phyloP scores from a whole-genome alignment of 1,140 invertebrate species.

The fruit fly (Drosophila melanogaster) region Release_6_plus_ISO1_MT NT_033779.5:15342001-15342500 shows the following conservation, averaged over 20 bases:
- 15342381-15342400: conserved; percentile 20
- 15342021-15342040: conserved; percentile 79
- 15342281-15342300: too few relatives aligned
- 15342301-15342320: too few relatives aligned
- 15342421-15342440: conserved; percentile 39
- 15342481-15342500: conserved; percentile 20
- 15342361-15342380: background rate
- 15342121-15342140: conserved; percentile 17
- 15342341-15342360: background rate
- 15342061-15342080: conserved; percentile 84
- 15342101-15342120: conserved; percentile 24
- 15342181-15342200: background rate
- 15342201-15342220: too few relatives aligned
- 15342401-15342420: conserved; percentile 47
- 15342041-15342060: conserved; percentile 78
- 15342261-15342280: too few relatives aligned
- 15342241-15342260: background rate
- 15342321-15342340: too few relatives aligned
- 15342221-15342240: background rate
- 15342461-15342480: conserved; percentile 57
- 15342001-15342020: conserved; percentile 83
- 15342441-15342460: conserved; percentile 80
- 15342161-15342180: background rate
- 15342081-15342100: conserved; percentile 63
- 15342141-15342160: conserved; percentile 9